Evolutionary conservation across 2,113 vertebrate species (phyloP), one percentile per base, ranked within the genome.

Genomic region (Myrmecophaga tridactyla): DNA sequence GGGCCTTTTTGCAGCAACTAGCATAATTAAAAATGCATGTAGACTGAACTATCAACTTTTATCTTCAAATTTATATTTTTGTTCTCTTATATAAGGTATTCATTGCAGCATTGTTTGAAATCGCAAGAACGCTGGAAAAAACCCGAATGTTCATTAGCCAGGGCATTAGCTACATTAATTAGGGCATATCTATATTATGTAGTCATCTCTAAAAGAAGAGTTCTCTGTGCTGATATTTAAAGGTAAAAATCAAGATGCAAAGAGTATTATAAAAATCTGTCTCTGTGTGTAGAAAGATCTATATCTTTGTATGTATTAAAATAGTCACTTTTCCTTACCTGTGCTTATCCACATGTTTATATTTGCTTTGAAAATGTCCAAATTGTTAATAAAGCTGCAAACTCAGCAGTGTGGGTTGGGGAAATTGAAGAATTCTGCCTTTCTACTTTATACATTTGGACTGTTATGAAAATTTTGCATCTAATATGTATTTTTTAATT

Each of bases 51-150:
- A 81, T 27, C 72, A 92, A 20, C 89, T 90, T 76, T 39, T 89
- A 14, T 72, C 60, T 93, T 94, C 90, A 48, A 39, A 81, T 94
- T 89, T 94, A 36, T 80, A 12, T n/a, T 93, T 96, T 94, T 80
- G 14, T 29, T 70, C 0, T 92, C 18, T 43, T 39, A 2, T 82
- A n/a, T 43, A 85, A 94, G 62, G 43, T 90, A 65, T 75, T 88
- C 90, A 86, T 88, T 86, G 23, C 67, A 89, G 60, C 48, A 63
- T 62, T 91, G 36, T 92, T 89, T 86, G 43, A 82, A 84, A 75
- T 86, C 78, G 27, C 39, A 62, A 85, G 95, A 95, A 41, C 8
- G 8, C 17, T 81, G 72, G 9, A 48, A 17, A 67, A 31, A 75
- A 46, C 41, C 41, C 25, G 53, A 60, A 76, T 90, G 72, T 92